These are phyloP conservation scores for Hydroisotoma schaefferi DNA, from an alignment of 2,888 invertebrate genomes.

Conservation along the genomic window DNA sequence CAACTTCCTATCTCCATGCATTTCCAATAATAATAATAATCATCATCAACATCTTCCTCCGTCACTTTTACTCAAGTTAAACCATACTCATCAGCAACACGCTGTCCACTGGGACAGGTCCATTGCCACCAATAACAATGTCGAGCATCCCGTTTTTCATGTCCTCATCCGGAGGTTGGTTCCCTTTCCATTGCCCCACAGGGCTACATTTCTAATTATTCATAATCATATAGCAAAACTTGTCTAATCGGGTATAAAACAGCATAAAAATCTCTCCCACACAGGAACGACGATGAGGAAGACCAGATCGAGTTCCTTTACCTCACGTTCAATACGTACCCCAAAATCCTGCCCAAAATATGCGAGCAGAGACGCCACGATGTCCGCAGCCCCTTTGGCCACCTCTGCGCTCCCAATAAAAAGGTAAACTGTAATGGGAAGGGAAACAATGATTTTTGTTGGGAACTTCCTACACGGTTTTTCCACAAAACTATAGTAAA, in stretches of 20 bases:
- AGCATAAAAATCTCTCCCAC: slow-evolving; percentile 1
- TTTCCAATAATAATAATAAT: not conserved
- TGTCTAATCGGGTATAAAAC: not conserved
- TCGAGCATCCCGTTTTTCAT: slow-evolving; percentile 9
- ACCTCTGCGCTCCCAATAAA: slow-evolving; percentile 6
- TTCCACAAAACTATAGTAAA: too few relatives aligned
- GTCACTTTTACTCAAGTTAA: not conserved
- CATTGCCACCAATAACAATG: slow-evolving; percentile 4
- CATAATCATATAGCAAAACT: not conserved
- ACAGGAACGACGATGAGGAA: slow-evolving; percentile 13
- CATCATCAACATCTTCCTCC: slow-evolving; percentile 1
- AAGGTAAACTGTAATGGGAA: slow-evolving; percentile 10
- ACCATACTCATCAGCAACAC: not conserved
- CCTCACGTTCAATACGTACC: slow-evolving; percentile 16
- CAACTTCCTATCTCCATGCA: slow-evolving; percentile 9
- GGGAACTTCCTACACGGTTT: too few relatives aligned
- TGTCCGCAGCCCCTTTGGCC: slow-evolving; percentile 11
- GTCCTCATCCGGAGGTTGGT: slow-evolving; percentile 12
- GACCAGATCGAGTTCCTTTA: slow-evolving; percentile 16
- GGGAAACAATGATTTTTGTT: too few relatives aligned
- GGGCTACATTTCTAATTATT: not conserved
- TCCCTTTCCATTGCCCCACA: not conserved
- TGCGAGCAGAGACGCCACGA: slow-evolving; percentile 8
- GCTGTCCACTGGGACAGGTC: slow-evolving; percentile 8
- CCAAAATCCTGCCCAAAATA: slow-evolving; percentile 12